These are phyloP conservation scores for Drosophila antonietae DNA, from an alignment of 2,888 invertebrate genomes.

Conservation along the genomic window DNA sequence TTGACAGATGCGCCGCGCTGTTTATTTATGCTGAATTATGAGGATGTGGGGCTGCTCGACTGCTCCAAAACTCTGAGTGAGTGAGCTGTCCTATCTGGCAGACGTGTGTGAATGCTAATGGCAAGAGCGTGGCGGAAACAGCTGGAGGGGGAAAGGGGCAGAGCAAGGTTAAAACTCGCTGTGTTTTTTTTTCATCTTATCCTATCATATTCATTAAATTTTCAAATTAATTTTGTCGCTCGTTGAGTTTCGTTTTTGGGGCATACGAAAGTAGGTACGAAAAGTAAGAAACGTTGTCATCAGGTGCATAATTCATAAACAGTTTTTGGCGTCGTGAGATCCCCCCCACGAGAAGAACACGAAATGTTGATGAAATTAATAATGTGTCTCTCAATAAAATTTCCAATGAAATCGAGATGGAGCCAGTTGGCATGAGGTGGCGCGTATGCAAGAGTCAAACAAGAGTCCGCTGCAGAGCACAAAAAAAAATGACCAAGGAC, in stretches of 20 bases:
- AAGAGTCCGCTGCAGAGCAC: constrained; percentile 27
- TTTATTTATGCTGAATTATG: constrained; percentile 59
- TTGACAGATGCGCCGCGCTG: constrained; percentile 63
- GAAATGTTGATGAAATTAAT: constrained; percentile 38
- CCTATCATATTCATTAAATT: constrained; percentile 70
- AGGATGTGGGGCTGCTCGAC: constrained; percentile 9
- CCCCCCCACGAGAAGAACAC: constrained; percentile 9
- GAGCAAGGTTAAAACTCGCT: constrained; percentile 15
- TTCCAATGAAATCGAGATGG: constrained; percentile 4
- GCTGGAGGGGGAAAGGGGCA: neutral
- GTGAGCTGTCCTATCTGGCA: constrained; percentile 24
- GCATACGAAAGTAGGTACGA: constrained; percentile 41
- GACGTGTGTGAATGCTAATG: constrained; percentile 49
- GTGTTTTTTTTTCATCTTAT: constrained; percentile 29
- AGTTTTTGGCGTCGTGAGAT: constrained; percentile 38
- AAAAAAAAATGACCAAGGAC: constrained; percentile 11
- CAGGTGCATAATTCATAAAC: constrained; percentile 62
- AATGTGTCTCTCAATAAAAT: constrained; percentile 26
- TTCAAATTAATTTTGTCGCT: constrained; percentile 74
- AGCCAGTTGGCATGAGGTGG: constrained; percentile 8
- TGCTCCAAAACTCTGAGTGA: constrained; percentile 21
- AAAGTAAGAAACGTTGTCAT: constrained; percentile 11
- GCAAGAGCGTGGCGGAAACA: constrained; percentile 11
- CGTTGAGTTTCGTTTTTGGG: constrained; percentile 69
- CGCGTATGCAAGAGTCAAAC: constrained; percentile 22